Conservation (phyloP, 2,888 invertebrate genomes). For the Trachelus stipa region DNA sequence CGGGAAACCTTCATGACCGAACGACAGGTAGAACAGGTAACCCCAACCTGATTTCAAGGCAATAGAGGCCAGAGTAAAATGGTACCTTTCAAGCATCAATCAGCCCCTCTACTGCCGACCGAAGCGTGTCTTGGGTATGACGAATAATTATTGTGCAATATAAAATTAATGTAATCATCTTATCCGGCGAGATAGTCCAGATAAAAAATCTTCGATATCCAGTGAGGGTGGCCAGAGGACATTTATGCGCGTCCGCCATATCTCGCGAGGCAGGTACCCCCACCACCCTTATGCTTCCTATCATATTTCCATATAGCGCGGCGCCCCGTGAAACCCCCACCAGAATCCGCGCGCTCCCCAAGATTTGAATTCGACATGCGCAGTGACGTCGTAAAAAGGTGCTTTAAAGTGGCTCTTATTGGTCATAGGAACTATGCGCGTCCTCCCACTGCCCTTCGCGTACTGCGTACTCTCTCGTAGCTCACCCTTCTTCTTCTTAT, state of each 20-base stretch:
- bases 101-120: neutral
- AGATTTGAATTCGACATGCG: conserved; percentile 63
- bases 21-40: neutral
- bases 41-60: neutral
- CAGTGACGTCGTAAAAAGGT: conserved; percentile 44
- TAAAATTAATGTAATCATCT: neutral
- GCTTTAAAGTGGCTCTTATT: conserved; percentile 63
- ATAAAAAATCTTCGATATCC: neutral
- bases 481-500: conserved; percentile 35
- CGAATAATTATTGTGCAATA: neutral
- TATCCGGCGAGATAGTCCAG: neutral
- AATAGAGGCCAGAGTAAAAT: neutral
- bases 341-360: conserved; percentile 38
- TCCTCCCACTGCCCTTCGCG: conserved; percentile 42
- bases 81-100: neutral
- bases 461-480: conserved; percentile 49
- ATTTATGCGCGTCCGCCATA: conserved; percentile 37
- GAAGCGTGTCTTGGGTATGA: neutral
- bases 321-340: conserved; percentile 16
- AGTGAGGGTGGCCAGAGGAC: neutral
- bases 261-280: conserved; percentile 11
- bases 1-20: neutral
- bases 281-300: conserved; percentile 32
- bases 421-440: conserved; percentile 56
- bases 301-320: conserved; percentile 53